phyloP scores from a whole-genome alignment of 1,140 invertebrate species.

The Drosophila suzukii region DNA sequence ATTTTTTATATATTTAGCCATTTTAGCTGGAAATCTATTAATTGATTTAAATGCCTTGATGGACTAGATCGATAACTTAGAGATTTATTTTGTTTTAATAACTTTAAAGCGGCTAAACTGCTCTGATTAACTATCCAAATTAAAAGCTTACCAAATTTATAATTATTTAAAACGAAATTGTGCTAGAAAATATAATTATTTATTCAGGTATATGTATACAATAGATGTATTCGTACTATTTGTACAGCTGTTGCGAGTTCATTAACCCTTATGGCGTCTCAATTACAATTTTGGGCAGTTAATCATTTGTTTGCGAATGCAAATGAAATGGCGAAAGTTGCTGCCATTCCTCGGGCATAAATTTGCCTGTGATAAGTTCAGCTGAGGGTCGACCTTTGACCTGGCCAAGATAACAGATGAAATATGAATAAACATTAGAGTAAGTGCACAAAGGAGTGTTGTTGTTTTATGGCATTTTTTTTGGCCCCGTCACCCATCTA shows the following conservation, averaged over 20 bases:
- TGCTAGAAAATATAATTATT: too few species aligned
- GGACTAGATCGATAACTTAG: too few species aligned
- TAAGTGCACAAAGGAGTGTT: slow-evolving; percentile 23
- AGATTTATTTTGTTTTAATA: too few species aligned
- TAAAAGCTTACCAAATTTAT: too few species aligned
- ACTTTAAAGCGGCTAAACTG: too few species aligned
- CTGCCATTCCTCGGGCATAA: neutral
- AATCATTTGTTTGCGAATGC: slow-evolving; percentile 28
- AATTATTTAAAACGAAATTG: too few species aligned
- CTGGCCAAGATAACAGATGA: slow-evolving; percentile 35
- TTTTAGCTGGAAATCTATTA: too few species aligned
- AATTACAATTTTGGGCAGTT: slow-evolving; percentile 12
- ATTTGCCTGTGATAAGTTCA: slow-evolving; percentile 3
- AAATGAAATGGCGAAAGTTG: slow-evolving; percentile 26
- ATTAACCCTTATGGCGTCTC: neutral
- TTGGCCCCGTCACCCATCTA: neutral
- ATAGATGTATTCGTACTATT: too few species aligned
- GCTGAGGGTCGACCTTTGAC: slow-evolving; percentile 10
- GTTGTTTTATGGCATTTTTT: neutral
- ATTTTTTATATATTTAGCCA: neutral
- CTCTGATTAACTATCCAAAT: too few species aligned
- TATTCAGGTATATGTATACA: too few species aligned
- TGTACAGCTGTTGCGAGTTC: neutral
- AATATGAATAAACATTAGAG: slow-evolving; percentile 40
- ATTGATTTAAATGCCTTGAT: too few species aligned